Percentiles rank a stretch among this genome's conserved stretches.
phyloP scores from a whole-genome alignment of 1,140 invertebrate genomes.

The Pachyrhynchus sulphureomaculatus region DNA sequence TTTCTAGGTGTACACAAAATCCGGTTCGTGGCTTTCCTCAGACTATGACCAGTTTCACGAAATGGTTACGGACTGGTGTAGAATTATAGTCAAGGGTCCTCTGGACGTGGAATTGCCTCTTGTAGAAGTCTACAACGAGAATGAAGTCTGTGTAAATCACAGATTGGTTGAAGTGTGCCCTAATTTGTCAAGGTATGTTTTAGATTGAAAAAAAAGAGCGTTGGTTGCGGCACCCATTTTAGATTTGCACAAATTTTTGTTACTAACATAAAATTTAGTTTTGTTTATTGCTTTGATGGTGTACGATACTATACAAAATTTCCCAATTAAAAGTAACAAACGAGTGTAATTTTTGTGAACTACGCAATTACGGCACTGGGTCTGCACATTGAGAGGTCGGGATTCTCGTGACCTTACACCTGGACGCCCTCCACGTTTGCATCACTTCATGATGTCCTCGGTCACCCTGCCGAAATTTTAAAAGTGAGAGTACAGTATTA shows the following conservation, averaged over 20 bases:
- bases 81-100: constrained; percentile 24
- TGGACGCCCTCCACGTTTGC: no score
- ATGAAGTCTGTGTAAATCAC: constrained; percentile 24
- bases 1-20: constrained; percentile 22
- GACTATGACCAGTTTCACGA: constrained; percentile 29
- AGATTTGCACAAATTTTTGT: not conserved
- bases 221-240: not conserved
- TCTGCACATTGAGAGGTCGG: no score
- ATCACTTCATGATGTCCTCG: no score
- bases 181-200: constrained; percentile 23
- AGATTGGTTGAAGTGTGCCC: constrained; percentile 24
- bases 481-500: no score
- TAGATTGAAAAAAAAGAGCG: not conserved
- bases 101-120: constrained; percentile 26
- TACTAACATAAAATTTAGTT: no score
- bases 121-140: constrained; percentile 26
- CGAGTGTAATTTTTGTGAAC: no score
- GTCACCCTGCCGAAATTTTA: no score
- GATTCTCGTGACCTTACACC: no score
- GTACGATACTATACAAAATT: no score
- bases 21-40: constrained; percentile 25
- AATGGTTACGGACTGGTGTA: constrained; percentile 22
- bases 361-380: no score
- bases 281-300: no score
- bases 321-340: no score